A percentile compares a stretch with the other conserved stretches of the same genome.
These are phyloP conservation scores for Chloroceryle aenea DNA, from an alignment of 2,113 vertebrate species.

Conservation along the genomic window DNA sequence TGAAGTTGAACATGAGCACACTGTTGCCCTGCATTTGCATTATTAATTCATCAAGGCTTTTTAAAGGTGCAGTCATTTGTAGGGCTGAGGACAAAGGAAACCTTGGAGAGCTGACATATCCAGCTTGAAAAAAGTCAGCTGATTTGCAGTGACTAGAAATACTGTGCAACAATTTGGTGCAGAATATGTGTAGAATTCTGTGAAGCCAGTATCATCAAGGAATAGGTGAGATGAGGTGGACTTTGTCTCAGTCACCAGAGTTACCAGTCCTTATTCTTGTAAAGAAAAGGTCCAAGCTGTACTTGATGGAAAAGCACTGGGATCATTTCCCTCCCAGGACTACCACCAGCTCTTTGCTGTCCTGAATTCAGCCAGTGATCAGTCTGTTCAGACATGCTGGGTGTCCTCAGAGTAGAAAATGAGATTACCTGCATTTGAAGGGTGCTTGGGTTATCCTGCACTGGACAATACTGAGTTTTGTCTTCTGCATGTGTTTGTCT, in stretches of 20 bases:
- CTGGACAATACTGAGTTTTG: not conserved
- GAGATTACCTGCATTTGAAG: not conserved
- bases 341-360: not conserved
- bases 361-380: not conserved
- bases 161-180: fast-evolving
- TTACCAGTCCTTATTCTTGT: not conserved
- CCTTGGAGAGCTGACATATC: not conserved
- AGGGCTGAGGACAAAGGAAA: not conserved
- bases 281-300: not conserved
- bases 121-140: not conserved
- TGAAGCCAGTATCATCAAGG: not conserved
- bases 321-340: not conserved
- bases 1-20: not conserved
- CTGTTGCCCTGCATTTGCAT: not conserved
- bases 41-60: not conserved
- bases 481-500: fast-evolving
- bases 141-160: not conserved
- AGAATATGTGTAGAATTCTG: not conserved
- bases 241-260: not conserved
- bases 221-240: not conserved
- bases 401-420: not conserved
- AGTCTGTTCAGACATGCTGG: not conserved
- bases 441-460: not conserved
- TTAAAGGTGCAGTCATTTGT: not conserved
- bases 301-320: not conserved